Conservation (phyloP, 2,113 vertebrate species). For the Opisthocomus hoazin region DNA sequence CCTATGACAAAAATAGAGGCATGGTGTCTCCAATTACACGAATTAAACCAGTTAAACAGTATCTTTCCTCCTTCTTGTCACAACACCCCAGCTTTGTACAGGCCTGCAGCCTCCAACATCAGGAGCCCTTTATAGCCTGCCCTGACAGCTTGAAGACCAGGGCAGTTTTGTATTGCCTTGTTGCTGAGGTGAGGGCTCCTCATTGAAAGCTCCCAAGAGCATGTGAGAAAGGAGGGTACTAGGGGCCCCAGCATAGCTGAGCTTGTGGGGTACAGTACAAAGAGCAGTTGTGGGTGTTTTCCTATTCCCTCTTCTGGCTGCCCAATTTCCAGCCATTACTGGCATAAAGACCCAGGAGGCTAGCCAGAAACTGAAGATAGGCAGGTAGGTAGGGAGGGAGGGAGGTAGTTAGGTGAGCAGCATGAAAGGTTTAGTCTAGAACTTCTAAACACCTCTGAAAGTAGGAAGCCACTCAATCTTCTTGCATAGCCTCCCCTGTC, state of each 20-base stretch:
- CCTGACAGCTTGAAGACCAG: not conserved
- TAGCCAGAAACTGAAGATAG: not conserved
- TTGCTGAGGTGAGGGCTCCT: rapidly evolving
- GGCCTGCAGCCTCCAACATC: not conserved
- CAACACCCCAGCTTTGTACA: not conserved
- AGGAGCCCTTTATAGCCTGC: not conserved
- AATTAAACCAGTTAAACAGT: not conserved
- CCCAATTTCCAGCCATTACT: not conserved
- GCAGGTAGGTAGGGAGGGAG: not conserved
- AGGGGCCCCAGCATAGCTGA: not conserved
- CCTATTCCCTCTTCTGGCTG: not conserved
- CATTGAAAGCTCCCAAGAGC: not conserved
- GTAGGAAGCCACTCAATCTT: not conserved
- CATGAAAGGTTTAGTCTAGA: not conserved
- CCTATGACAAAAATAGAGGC: not conserved
- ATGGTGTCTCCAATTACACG: not conserved
- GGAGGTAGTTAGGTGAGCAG: no score
- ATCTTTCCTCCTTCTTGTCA: not conserved
- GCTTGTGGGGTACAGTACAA: not conserved
- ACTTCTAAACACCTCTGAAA: not conserved
- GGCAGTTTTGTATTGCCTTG: not conserved
- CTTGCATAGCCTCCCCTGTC: not conserved
- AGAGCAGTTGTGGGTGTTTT: not conserved
- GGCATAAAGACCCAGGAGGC: not conserved
- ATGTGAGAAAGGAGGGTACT: not conserved